Conservation (phyloP, 2,888 invertebrate genomes). For the Trichopoda pennipes region DNA sequence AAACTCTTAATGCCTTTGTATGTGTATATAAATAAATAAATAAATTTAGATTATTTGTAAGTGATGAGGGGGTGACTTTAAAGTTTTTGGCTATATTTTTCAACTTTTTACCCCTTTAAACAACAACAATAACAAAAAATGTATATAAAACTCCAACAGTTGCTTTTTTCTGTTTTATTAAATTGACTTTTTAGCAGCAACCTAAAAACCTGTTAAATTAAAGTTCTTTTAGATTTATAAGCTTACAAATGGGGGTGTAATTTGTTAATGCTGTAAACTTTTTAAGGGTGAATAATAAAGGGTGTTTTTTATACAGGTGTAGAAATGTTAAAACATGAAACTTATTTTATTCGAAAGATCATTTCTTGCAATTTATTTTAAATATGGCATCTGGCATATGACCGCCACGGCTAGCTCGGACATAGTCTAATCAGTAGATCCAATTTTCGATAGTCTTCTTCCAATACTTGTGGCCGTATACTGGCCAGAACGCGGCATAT, state of each 20-base stretch:
- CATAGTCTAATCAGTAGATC: no score
- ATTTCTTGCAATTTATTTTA: no score
- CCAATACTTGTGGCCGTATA: no score
- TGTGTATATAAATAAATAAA: no score
- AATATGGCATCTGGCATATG: no score
- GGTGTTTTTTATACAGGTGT: no score
- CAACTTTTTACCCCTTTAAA: slow-evolving; percentile 45
- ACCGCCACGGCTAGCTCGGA: no score
- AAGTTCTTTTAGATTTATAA: slow-evolving; percentile 60
- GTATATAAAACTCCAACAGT: slow-evolving; percentile 6
- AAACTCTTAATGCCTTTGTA: no score
- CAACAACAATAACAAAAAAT: background rate
- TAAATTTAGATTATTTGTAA: background rate
- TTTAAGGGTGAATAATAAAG: slow-evolving; percentile 37
- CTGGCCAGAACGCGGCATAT: no score
- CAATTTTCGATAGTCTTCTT: no score
- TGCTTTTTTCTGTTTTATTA: slow-evolving; percentile 38
- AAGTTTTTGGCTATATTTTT: slow-evolving; percentile 48
- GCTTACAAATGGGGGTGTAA: slow-evolving; percentile 44
- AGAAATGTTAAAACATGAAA: no score
- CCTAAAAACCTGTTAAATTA: slow-evolving; percentile 47
- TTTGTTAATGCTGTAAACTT: slow-evolving; percentile 21
- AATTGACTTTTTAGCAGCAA: slow-evolving; percentile 32
- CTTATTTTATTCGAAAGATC: no score
- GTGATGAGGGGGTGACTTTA: slow-evolving; percentile 58